Base-by-base conservation (phyloP, 1,140 invertebrate species). In the Habropoda laboriosa region DNA sequence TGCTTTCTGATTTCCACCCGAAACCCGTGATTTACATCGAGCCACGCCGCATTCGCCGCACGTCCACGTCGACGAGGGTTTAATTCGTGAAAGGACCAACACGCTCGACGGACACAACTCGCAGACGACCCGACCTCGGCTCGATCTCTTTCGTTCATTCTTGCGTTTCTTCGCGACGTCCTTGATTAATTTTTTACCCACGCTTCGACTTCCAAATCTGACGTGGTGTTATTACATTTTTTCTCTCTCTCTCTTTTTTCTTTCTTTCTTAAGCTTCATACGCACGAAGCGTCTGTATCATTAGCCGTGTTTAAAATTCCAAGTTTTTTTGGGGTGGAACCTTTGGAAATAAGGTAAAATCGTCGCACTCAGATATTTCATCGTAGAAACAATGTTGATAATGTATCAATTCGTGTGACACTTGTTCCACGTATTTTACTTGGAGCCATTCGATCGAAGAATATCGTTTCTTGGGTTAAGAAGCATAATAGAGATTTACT, bases 1-100 rank as follows among this genome's bases (percentile, higher is more conserved):
- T 68, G 80, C 70, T 73, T 79, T 84, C 81, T 82, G 80, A 82
- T 84, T 82, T 84, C 75, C 82, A 79, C 74, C 70, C 80, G 82
- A 84, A 82, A 82, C 82, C 82, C 38, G 57, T 84, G 75, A 84
- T 84, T 84, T 82, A 74, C 75, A 84, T 84, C 70, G 55, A 45
- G 24, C 63, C 74, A 55, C 60, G 66, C 47, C 68, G 73, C 47
- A 79, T 82, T 83, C 82, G 47, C 74, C 74, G 72, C 81, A 77
- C 79, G 68, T 84, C 71, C 70, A 53, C 75, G 67, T 82, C 67
- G 79, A 81, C 79, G 75, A 79, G 70, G 82, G 80, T 84, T 84
- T 79, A 82, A 79, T 82, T 82, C 81, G 76, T 63, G 42, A 63
- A 68, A 60, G 60, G 42, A 53, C 47, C 49, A 38, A 18, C 30